phyloP scores from a whole-genome alignment of 2,113 vertebrate genomes.

The Myrmecobius fasciatus region DNA sequence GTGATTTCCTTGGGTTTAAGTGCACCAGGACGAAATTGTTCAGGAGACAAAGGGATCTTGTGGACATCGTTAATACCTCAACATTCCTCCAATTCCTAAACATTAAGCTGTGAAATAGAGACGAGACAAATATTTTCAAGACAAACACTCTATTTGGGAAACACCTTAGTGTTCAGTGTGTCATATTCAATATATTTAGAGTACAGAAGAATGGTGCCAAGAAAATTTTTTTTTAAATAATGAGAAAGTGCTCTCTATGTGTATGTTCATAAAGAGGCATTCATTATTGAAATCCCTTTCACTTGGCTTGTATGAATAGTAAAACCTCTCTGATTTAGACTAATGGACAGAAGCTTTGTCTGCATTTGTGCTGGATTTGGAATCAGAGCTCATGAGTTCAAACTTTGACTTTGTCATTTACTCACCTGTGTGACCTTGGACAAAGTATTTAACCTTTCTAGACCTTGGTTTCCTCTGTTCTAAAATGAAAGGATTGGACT shows the following conservation, averaged over 20 bases:
- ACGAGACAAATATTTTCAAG: neutral
- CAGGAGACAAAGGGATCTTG: neutral
- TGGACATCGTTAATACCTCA: neutral
- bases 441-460: neutral
- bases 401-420: too few relatives aligned
- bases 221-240: neutral
- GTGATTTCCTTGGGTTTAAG: neutral
- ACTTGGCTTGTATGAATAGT: neutral
- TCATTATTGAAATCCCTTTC: conserved; percentile 39
- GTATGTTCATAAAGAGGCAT: neutral
- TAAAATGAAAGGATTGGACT: neutral
- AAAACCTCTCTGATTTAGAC: conserved; percentile 12
- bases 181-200: neutral
- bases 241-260: neutral
- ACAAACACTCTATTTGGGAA: neutral
- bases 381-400: neutral
- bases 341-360: neutral
- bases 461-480: neutral
- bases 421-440: neutral
- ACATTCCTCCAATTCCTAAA: neutral
- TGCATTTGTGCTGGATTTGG: conserved; percentile 42
- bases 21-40: neutral
- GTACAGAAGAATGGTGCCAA: neutral
- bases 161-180: neutral
- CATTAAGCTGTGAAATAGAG: neutral